phyloP scores from a whole-genome alignment of 2,113 vertebrate genomes.

The Accipiter cooperii region DNA sequence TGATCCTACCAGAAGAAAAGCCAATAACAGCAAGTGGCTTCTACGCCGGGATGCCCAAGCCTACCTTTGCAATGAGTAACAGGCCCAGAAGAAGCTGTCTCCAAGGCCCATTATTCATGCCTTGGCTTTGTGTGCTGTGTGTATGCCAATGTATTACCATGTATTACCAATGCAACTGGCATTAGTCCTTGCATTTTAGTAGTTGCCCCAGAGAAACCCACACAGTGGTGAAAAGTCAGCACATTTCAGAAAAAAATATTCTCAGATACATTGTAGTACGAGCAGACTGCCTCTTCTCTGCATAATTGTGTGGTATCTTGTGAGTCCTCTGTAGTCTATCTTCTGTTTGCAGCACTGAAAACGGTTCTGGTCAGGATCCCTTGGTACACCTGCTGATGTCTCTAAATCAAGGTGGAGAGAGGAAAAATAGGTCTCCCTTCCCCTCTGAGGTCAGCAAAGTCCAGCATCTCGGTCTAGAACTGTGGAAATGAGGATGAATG shows the following conservation, averaged over 20 bases:
- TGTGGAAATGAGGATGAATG: neutral
- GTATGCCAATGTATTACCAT: too few relatives aligned
- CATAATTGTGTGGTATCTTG: accelerated
- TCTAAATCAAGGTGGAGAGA: neutral
- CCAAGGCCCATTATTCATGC: accelerated
- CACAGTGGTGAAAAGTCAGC: neutral
- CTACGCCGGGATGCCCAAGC: neutral
- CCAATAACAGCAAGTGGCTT: neutral
- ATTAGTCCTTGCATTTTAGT: neutral
- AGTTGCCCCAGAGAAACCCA: neutral
- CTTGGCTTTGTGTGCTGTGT: neutral
- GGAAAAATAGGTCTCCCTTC: neutral
- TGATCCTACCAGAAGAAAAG: neutral
- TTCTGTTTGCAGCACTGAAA: neutral
- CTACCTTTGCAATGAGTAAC: neutral
- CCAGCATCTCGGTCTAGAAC: neutral
- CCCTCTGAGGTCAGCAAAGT: neutral
- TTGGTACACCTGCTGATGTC: neutral
- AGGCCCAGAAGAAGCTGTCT: neutral
- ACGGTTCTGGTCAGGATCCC: neutral
- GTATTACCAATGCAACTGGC: neutral
- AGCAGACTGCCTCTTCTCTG: neutral
- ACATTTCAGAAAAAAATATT: neutral
- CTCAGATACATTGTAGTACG: neutral
- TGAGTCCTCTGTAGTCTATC: neutral